Evolutionary conservation across 2,888 invertebrate species (phyloP), one percentile per base, ranked within the genome.

Genomic region (Phymatocera aterrima): DNA sequence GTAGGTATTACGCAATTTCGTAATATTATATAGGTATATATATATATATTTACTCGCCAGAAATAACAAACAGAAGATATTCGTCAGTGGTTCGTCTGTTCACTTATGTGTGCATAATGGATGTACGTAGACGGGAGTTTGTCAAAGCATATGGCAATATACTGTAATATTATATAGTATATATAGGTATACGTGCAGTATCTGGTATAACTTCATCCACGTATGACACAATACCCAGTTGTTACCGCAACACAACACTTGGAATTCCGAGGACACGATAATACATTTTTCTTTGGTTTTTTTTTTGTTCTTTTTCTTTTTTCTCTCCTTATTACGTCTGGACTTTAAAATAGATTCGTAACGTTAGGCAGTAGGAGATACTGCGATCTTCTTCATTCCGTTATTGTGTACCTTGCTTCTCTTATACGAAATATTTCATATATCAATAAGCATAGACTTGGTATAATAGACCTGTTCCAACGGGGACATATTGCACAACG

Each of bases 1-100:
- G 21, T 40, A 37, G 4, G 34, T 18, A 28, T 10, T 28, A 37
- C 34, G 64, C 18, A 46, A 43, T 68, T 68, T 40, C 46, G 68
- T 68, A 68, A 68, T 21, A n/a, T n/a, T n/a, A n/a, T n/a, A n/a
- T n/a, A n/a, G n/a, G n/a, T n/a, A n/a, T n/a, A n/a, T n/a, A n/a
- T n/a, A n/a, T n/a, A n/a, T n/a, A n/a, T n/a, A n/a, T n/a, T n/a
- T n/a, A 68, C 28, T 28, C 24, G 46, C 68, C 68, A 68, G 68
- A 68, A 68, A 68, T 46, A 68, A 68, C 68, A 68, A 68, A 68
- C 68, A 68, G 15, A n/a, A 68, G n/a, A n/a, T 68, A 43, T 68
- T 24, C 43, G 34, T 40, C 43, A 43, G 43, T 34, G 24, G 54
- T 54, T 12, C 40, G 6, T 28, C 28, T 64, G 64, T 6, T 37